Conservation (phyloP, 1,140 invertebrate species). For the Neodiprion pinetum region DNA sequence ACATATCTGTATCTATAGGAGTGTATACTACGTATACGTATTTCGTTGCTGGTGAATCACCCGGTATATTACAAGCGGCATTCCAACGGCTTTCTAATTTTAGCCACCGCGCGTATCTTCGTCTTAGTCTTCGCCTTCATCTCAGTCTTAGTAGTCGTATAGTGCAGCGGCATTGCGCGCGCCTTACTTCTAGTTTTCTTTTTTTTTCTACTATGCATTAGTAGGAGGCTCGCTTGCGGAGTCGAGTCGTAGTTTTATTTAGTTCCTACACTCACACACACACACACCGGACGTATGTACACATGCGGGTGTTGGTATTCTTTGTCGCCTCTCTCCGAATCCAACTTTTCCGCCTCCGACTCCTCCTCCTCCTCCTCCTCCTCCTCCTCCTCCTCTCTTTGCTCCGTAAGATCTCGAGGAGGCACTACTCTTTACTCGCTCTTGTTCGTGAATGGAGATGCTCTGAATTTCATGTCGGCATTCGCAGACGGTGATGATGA, state of each 20-base stretch:
- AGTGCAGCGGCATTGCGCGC: no score
- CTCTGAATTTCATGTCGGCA: background rate
- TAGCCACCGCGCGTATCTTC: conserved; percentile 12
- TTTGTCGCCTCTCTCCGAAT: background rate
- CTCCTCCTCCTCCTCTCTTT: background rate
- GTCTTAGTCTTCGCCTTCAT: background rate
- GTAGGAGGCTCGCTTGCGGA: background rate
- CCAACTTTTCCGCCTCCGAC: background rate
- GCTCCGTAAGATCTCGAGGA: background rate
- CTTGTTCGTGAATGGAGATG: conserved; percentile 7
- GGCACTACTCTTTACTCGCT: background rate
- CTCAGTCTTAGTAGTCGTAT: no score
- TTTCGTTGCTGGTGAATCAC: conserved; percentile 9
- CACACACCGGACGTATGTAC: no score
- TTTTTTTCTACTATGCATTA: background rate
- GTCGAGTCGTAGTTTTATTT: background rate
- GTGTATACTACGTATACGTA: background rate
- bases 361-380: background rate
- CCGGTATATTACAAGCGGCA: conserved; percentile 14
- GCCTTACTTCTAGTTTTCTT: background rate
- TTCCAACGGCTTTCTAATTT: conserved; percentile 17
- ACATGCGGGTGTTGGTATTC: no score
- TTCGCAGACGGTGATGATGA: background rate
- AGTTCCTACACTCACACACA: background rate
- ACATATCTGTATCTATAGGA: no score